Conservation (phyloP, 1,140 invertebrate species). For the Drosophila lacteicornis region DNA sequence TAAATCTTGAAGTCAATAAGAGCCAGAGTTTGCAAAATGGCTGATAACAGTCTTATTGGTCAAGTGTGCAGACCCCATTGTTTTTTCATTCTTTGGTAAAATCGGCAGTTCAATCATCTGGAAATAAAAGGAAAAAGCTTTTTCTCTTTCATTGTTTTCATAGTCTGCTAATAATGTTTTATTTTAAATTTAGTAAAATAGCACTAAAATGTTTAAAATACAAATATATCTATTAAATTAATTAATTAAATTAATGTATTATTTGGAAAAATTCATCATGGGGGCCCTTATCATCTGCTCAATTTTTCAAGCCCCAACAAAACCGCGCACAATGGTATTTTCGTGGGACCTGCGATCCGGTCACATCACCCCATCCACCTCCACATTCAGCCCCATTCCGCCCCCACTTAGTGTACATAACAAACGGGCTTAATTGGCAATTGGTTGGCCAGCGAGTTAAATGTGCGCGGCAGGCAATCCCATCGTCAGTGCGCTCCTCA, state of each 20-base stretch:
- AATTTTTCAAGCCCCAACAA: neutral
- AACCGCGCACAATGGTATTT: slow-evolving; percentile 19
- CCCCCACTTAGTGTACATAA: slow-evolving; percentile 66
- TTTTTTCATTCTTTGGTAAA: too few species aligned
- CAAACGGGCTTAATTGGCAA: slow-evolving; percentile 60
- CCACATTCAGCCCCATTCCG: slow-evolving; percentile 29
- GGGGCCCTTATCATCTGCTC: neutral
- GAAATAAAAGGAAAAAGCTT: too few species aligned
- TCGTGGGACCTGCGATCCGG: neutral
- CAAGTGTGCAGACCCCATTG: too few species aligned
- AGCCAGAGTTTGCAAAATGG: too few species aligned
- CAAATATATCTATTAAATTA: neutral
- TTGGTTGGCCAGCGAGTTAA: slow-evolving; percentile 62
- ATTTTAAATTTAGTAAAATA: too few species aligned
- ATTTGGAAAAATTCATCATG: neutral
- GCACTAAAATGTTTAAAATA: too few species aligned
- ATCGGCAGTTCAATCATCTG: too few species aligned
- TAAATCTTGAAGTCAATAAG: too few species aligned
- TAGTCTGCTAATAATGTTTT: too few species aligned
- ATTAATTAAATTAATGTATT: too few species aligned
- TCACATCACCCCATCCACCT: slow-evolving; percentile 6
- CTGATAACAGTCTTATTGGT: too few species aligned
- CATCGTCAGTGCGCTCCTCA: slow-evolving; percentile 54
- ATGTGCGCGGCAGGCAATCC: slow-evolving; percentile 67
- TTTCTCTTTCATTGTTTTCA: too few species aligned